Evolutionary conservation across 2,113 vertebrate species (phyloP), one percentile per base, ranked within the genome.

Genomic region (Circaetus cinerascens): DNA sequence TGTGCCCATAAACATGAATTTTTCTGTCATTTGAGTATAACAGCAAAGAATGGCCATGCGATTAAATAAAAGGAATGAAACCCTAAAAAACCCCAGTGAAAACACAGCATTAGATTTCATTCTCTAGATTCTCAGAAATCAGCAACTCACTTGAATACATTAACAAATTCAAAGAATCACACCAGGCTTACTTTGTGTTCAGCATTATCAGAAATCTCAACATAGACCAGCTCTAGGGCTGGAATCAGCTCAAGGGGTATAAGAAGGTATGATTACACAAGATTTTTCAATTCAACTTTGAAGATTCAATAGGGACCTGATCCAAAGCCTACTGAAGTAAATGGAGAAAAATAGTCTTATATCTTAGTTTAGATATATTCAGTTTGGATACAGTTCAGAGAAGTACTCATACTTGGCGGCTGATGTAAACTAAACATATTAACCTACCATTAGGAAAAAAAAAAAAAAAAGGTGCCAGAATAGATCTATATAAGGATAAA

Each of bases 371-470:
- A 95, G 69, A 76, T 69, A 43, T 79, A 91, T 57, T 79, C 73
- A 55, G 34, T 76, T 66, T 96, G 93, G 88, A 90, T 82, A 57
- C 5, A 73, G 86, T 96, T 97, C 86, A 96, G 77, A 96, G 48
- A 87, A 91, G 66, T 84, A 62, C 60, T 92, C 1, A 3, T 78
- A 64, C 56, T 97, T 95, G 93, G 95, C 94, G 92, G 40, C 15
- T 94, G 53, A 89, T 57, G 15, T 41, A 93, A 96, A 91, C 40
- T 56, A 95, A 92, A 92, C n/a, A 85, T 48, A 94, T 91, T 97
- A 96, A 89, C 66, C 57, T 76, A 86, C 77, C 86, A 84, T 93
- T 87, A 82, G 68, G 3, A 17, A 20, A 48, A 46, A 48, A 50
- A 50, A 48, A 13, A 83, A 73, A 74, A 90, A 88, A 80, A 64